These are phyloP conservation scores for Jacana jacana DNA, from an alignment of 2,113 vertebrate species.

Conservation along the genomic window DNA sequence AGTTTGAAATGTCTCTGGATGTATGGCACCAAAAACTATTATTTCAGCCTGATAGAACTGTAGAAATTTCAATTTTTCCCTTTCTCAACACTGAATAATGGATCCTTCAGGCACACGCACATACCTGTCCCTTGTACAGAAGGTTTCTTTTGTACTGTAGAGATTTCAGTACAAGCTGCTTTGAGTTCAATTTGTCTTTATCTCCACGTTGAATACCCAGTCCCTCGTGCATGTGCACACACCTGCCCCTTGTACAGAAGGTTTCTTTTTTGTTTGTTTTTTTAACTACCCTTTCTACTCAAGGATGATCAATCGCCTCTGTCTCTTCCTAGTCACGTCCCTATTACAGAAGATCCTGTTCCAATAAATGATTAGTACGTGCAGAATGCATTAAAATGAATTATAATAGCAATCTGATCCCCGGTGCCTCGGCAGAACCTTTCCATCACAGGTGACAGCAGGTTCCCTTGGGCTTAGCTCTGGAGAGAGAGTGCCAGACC, in stretches of 20 bases:
- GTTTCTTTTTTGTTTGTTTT: background rate
- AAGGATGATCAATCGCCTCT: slow-evolving; percentile 38
- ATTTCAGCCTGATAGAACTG: background rate
- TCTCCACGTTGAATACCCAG: background rate
- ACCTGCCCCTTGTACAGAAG: background rate
- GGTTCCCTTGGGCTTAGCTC: slow-evolving; percentile 27
- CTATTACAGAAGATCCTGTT: slow-evolving; percentile 54
- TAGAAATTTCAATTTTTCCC: background rate
- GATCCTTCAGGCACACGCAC: rapidly evolving
- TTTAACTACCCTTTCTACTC: slow-evolving; percentile 23
- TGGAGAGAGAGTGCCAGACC: background rate
- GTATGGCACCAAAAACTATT: background rate
- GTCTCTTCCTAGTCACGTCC: slow-evolving; percentile 34
- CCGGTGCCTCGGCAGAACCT: background rate
- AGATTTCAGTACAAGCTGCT: background rate
- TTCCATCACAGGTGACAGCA: slow-evolving; percentile 58
- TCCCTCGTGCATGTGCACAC: background rate
- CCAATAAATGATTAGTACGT: slow-evolving; percentile 61
- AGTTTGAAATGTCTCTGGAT: background rate
- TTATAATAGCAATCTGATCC: slow-evolving; percentile 51
- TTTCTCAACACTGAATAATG: background rate
- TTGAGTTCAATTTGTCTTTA: background rate
- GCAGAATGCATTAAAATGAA: slow-evolving; percentile 64
- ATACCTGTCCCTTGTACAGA: background rate
- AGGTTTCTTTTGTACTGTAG: background rate